Evolutionary conservation across 1,140 invertebrate genomes (phyloP).

Genomic region (Melipona quadrifasciata): DNA sequence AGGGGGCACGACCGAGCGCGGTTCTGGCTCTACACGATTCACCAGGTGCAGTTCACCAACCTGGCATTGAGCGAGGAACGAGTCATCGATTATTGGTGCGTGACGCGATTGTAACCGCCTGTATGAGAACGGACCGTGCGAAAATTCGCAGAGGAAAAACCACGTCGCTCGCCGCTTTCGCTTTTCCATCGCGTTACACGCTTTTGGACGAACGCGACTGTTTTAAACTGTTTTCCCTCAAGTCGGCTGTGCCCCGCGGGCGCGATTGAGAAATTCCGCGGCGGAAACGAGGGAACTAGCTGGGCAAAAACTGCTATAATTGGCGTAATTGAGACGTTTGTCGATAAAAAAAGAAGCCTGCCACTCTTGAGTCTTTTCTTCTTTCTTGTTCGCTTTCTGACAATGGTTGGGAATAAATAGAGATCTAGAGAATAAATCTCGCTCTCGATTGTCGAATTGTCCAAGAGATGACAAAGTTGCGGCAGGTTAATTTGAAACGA

Average conservation of each 20-base stretch:
- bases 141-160: not conserved
- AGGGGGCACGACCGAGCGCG: not conserved
- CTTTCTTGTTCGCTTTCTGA: not conserved
- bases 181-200: not conserved
- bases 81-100: conserved; percentile 19
- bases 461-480: not conserved
- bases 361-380: not conserved
- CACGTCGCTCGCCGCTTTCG: not conserved
- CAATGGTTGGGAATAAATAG: not conserved
- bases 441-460: not conserved
- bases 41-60: not conserved
- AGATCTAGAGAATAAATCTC: too few relatives aligned
- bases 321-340: not conserved
- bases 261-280: not conserved
- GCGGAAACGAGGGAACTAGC: not conserved
- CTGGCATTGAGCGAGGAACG: not conserved
- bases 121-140: conserved; percentile 9
- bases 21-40: too few relatives aligned
- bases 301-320: not conserved
- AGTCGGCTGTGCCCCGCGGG: not conserved
- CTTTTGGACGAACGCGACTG: not conserved
- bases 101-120: not conserved
- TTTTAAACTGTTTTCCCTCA: not conserved
- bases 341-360: not conserved
- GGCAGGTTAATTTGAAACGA: not conserved